A percentile compares a stretch with the other conserved stretches of the same genome.
These are phyloP conservation scores for Monopis laevigella DNA, from an alignment of 2,888 invertebrate genomes.

Conservation along the genomic window DNA sequence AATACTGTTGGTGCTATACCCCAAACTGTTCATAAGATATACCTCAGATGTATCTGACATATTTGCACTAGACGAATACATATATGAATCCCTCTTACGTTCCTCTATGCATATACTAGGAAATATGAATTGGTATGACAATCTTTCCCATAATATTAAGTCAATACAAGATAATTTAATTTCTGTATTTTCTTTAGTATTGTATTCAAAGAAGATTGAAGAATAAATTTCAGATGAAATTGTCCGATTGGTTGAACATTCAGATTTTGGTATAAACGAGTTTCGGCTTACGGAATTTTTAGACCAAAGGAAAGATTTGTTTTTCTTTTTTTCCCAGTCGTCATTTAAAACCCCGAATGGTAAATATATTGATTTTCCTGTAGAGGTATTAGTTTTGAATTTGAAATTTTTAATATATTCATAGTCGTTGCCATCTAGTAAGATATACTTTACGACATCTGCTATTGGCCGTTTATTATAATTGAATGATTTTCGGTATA, in stretches of 20 bases:
- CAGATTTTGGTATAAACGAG: background rate
- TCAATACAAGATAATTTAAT: slow-evolving; percentile 42
- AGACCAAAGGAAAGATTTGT: slow-evolving; percentile 42
- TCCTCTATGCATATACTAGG: slow-evolving; percentile 52
- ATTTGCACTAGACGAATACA: too few species aligned
- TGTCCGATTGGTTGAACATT: slow-evolving; percentile 13
- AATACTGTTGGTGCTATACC: slow-evolving; percentile 36
- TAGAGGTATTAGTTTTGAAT: slow-evolving; percentile 21
- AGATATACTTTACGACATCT: slow-evolving; percentile 42
- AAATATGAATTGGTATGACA: slow-evolving; percentile 37
- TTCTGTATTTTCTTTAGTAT: slow-evolving; percentile 31
- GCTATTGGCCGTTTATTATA: slow-evolving; percentile 30
- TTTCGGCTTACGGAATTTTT: background rate
- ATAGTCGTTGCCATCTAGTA: slow-evolving; percentile 34
- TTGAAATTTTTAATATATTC: slow-evolving; percentile 39
- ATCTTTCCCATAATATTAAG: slow-evolving; percentile 52
- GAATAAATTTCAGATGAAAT: slow-evolving; percentile 48
- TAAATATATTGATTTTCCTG: background rate
- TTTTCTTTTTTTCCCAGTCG: slow-evolving; percentile 32
- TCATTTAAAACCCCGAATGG: background rate
- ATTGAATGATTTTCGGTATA: slow-evolving; percentile 17
- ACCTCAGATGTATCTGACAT: too few species aligned
- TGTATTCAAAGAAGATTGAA: slow-evolving; percentile 52
- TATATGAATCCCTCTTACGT: too few species aligned
- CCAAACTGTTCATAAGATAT: too few species aligned